Evolutionary conservation across 2,888 invertebrate species (phyloP).

Genomic region (Dastarcus helophoroides): DNA sequence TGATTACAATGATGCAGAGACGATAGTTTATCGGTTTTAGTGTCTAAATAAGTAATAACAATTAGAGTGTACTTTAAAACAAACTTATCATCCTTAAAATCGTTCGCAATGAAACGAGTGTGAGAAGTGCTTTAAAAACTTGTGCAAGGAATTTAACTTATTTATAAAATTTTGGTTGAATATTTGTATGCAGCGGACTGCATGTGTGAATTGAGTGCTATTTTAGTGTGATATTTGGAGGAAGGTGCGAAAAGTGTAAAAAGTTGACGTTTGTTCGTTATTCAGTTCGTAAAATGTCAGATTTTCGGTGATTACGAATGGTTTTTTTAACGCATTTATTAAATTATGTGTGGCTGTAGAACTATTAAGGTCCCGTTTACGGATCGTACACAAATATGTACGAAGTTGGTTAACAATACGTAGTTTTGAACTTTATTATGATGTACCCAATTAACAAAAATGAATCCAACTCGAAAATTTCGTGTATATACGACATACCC

Average conservation of each 20-base stretch:
- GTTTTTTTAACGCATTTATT: slow-evolving; percentile 14
- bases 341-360: slow-evolving; percentile 26
- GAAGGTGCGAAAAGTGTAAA: slow-evolving; percentile 4
- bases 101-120: no score
- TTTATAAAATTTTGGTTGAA: no score
- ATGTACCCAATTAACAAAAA: slow-evolving; percentile 29
- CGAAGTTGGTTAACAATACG: slow-evolving; percentile 36
- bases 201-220: no score
- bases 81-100: no score
- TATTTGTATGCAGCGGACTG: no score
- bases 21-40: no score
- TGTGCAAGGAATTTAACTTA: no score
- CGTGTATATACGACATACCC: slow-evolving; percentile 35
- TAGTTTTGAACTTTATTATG: slow-evolving; percentile 20
- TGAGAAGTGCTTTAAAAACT: no score
- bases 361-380: slow-evolving; percentile 19
- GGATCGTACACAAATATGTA: slow-evolving; percentile 33
- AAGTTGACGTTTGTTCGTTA: slow-evolving; percentile 8
- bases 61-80: no score
- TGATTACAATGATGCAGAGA: slow-evolving; percentile 17
- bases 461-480: slow-evolving; percentile 25
- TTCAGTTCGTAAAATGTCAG: slow-evolving; percentile 12
- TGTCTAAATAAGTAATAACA: no score
- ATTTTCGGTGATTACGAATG: slow-evolving; percentile 9
- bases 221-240: no score